Base-by-base conservation (phyloP, 2,888 invertebrate genomes). In the Andrena flavipes region DNA sequence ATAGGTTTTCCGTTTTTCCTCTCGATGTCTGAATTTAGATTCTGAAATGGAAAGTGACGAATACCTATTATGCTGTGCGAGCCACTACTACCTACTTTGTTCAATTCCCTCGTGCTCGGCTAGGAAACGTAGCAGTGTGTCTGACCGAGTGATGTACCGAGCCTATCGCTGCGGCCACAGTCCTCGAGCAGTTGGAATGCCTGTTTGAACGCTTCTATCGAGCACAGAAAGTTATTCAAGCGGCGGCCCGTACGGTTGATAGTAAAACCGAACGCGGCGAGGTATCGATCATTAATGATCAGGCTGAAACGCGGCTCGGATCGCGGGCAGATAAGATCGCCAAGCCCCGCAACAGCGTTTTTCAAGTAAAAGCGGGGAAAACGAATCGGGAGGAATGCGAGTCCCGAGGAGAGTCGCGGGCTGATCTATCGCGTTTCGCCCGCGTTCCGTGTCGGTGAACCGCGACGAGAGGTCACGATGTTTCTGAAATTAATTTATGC, bases 401-500 rank as follows among this genome's bases (percentile, higher is more conserved):
- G 71, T 79, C 33, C 67, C 60, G 56, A 51, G 62, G 51, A 54
- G 48, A 71, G 77, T 70, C 79, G 49, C 42, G 51, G 1, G 35
- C 54, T 75, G 74, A 81, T 80, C 74, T 80, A 70, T 71, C 35
- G 69, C 67, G 75, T 75, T 56, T 75, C 70, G 56, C 60, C 80
- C 81, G 74, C 74, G 81, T 80, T 64, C 59, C 64, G 54, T 75
- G 81, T 65, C 81, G 74, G 74, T 81, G 82, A 82, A 75, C 82
- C 82, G 75, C 60, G 82, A 82, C 82, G 54, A 48, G 49, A n/a
- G 82, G 81, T 80, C 75, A 70, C 82, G 82, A 80, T 75, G 81
- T 20, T 75, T 72, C 71, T 67, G 82, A 76, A 82, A 89, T 90
- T 89, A 87, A 90, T 89, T 90, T 88, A 86, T 86, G 85, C 86